Evolutionary conservation across 2,797 vertebrate genomes (phyloP).

Genomic region (Rhinichthys osculus): DNA sequence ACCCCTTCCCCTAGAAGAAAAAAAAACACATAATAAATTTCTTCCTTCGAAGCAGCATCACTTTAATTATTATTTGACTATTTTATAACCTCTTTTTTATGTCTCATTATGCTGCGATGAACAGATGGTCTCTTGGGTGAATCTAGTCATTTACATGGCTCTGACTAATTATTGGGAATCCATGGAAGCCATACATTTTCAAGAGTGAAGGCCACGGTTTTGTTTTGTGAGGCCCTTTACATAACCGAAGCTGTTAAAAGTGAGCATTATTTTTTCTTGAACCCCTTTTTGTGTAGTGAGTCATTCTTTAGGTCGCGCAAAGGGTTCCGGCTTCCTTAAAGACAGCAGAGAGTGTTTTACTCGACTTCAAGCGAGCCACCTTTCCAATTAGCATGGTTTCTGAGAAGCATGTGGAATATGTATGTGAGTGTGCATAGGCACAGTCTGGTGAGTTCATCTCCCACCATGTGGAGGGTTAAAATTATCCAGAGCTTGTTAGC

Average conservation of each 20-base stretch:
- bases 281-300: not conserved
- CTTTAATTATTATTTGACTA: slow-evolving; percentile 5
- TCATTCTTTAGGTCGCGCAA: not conserved
- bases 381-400: slow-evolving; percentile 56
- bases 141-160: not conserved
- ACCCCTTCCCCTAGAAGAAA: not conserved
- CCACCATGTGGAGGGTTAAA: slow-evolving; percentile 71
- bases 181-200: not conserved
- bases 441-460: slow-evolving; percentile 57
- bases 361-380: not conserved
- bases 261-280: not conserved
- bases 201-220: slow-evolving; percentile 5
- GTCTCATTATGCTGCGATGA: slow-evolving; percentile 26
- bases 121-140: slow-evolving; percentile 23
- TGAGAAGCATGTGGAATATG: slow-evolving; percentile 46
- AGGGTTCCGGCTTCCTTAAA: not conserved
- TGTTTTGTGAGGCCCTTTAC: slow-evolving; percentile 9
- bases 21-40: not conserved
- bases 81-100: slow-evolving; percentile 28
- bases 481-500: slow-evolving; percentile 76
- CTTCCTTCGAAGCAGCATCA: not conserved
- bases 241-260: not conserved
- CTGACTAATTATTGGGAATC: slow-evolving; percentile 16
- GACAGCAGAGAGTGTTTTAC: not conserved
- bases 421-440: slow-evolving; percentile 37